Conservation (phyloP, 2,888 invertebrate genomes). For the Alviniconcha strummeri region DNA sequence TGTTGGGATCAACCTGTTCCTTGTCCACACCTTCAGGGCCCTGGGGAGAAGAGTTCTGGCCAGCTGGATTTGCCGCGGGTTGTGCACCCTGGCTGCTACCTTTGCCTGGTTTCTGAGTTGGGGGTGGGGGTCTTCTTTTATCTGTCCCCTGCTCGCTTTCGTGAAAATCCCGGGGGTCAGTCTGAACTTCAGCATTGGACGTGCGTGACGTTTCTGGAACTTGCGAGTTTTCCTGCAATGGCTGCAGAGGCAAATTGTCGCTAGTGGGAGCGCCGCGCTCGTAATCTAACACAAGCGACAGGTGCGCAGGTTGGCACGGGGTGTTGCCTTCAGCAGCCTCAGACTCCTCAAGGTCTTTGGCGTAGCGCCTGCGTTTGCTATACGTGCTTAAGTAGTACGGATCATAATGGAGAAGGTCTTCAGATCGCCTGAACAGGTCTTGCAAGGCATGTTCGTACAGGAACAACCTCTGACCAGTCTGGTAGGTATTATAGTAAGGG, state of each 20-base stretch:
- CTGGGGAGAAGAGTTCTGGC: no score
- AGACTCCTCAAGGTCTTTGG: not conserved
- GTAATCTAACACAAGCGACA: not conserved
- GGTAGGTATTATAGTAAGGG: conserved; percentile 31
- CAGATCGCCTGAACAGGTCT: conserved; percentile 13
- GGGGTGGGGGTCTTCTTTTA: not conserved
- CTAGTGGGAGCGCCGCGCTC: not conserved
- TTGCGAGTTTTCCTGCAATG: not conserved
- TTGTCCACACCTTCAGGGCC: no score
- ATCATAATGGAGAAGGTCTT: not conserved
- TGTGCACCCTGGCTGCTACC: no score
- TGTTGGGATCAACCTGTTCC: no score
- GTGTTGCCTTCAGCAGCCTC: not conserved
- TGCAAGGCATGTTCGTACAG: conserved; percentile 7
- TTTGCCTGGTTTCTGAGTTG: not conserved
- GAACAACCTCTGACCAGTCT: conserved; percentile 13
- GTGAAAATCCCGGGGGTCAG: not conserved
- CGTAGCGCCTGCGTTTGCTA: not conserved
- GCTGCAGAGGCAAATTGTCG: not conserved
- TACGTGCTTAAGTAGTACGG: conserved; percentile 6
- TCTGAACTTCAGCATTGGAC: conserved; percentile 17
- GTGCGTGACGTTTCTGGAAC: not conserved
- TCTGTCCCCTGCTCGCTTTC: not conserved
- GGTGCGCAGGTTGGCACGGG: not conserved
- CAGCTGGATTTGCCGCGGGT: no score